These are phyloP conservation scores for Parapristionchus giblindavisi DNA, from an alignment of 2,888 invertebrate species.

Conservation along the genomic window DNA sequence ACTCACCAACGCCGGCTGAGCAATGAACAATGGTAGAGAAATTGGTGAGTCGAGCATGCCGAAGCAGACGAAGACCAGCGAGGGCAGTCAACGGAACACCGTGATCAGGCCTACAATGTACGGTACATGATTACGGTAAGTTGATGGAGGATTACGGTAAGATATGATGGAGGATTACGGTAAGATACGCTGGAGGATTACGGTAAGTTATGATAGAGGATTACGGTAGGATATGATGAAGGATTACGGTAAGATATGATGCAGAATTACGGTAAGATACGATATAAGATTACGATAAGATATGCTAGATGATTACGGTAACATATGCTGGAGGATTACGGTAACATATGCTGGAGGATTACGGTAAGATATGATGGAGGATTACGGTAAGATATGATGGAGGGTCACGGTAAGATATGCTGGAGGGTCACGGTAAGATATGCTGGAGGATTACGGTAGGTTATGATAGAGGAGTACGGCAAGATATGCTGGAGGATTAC, in stretches of 20 bases:
- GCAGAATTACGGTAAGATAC: not conserved
- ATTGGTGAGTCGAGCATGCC: conserved; percentile 30
- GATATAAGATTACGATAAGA: not conserved
- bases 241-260: not conserved
- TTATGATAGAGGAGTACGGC: too few species aligned
- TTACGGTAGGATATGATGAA: not conserved
- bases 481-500: too few species aligned
- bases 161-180: not conserved
- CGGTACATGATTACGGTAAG: not conserved
- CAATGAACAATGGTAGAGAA: conserved; percentile 16
- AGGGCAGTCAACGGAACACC: conserved; percentile 39
- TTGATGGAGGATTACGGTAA: not conserved
- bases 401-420: too few species aligned
- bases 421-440: too few species aligned
- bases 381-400: too few species aligned
- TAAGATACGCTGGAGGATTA: not conserved
- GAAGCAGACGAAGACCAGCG: conserved; percentile 45
- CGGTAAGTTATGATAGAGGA: not conserved
- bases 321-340: too few species aligned
- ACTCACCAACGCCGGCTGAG: conserved; percentile 14
- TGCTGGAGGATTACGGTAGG: too few species aligned
- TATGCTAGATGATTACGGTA: too few species aligned
- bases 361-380: too few species aligned
- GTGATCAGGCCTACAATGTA: conserved; percentile 1
- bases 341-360: too few species aligned